A percentile compares a stretch with the other conserved stretches of the same genome.
phyloP scores from a whole-genome alignment of 2,113 vertebrate species.

The Phodopus roborovskii region DNA sequence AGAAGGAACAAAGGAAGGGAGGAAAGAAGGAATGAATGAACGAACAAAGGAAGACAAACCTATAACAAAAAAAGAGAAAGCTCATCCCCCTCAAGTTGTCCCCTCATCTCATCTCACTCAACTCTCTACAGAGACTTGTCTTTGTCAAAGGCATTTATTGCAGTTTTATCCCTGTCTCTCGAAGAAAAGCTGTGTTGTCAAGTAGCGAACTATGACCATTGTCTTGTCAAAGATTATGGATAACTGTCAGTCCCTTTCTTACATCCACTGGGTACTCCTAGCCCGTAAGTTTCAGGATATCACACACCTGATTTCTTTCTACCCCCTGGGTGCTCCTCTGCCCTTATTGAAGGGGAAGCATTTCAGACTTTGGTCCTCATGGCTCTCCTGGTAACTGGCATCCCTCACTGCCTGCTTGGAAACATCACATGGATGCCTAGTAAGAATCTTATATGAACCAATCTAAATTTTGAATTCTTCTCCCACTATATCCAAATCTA shows the following conservation, averaged over 20 bases:
- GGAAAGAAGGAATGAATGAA: too few relatives aligned
- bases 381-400: neutral
- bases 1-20: too few relatives aligned
- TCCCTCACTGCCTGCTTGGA: neutral
- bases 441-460: neutral
- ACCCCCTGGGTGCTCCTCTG: neutral
- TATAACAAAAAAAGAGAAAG: neutral
- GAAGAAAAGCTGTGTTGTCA: neutral
- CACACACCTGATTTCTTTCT: neutral
- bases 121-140: neutral
- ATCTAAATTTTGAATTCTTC: neutral
- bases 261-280: neutral
- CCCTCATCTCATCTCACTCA: neutral
- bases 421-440: neutral
- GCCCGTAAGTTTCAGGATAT: neutral
- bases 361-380: neutral
- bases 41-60: too few relatives aligned
- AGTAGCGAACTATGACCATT: neutral
- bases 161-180: neutral
- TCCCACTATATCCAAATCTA: neutral
- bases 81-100: neutral
- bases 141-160: neutral
- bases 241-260: neutral
- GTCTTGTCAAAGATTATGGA: neutral
- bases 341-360: neutral